Conservation (phyloP, 2,888 invertebrate genomes). For the Petrolisthes cinctipes region DNA sequence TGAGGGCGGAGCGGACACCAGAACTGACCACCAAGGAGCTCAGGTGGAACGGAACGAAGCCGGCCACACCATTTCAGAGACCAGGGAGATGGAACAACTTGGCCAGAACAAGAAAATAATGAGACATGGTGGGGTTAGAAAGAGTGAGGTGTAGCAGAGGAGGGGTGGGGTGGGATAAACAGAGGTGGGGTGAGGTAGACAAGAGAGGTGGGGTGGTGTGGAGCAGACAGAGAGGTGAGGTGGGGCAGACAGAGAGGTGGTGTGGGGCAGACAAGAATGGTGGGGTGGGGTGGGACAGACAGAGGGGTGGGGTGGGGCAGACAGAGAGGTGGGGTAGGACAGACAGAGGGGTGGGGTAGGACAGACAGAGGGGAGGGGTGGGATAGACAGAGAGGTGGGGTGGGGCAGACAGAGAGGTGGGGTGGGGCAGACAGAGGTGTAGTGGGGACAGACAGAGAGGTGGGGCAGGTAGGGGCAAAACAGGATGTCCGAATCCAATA, state of each 20-base stretch:
- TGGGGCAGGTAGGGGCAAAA: not conserved
- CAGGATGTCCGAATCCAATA: constrained; percentile 11
- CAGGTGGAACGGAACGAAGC: too few species aligned
- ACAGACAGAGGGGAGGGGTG: not conserved
- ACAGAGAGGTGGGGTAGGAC: not conserved
- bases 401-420: not conserved
- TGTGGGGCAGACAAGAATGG: not conserved
- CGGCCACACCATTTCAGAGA: too few species aligned
- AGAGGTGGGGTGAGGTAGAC: too few species aligned
- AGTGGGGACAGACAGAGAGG: not conserved
- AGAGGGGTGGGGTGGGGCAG: not conserved
- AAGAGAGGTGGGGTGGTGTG: too few species aligned
- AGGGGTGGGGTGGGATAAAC: not conserved
- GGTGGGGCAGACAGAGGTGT: not conserved
- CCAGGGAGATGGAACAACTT: too few species aligned
- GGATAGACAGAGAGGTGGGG: not conserved
- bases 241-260: not conserved
- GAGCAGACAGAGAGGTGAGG: not conserved
- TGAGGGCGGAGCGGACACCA: too few species aligned
- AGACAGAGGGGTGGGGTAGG: not conserved
- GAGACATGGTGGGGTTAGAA: too few species aligned
- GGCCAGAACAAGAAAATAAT: too few species aligned
- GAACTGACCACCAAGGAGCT: too few species aligned
- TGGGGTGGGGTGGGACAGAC: not conserved
- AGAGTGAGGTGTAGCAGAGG: too few species aligned